phyloP scores from a whole-genome alignment of 2,797 vertebrate genomes.

The Aphelocoma californica region DNA sequence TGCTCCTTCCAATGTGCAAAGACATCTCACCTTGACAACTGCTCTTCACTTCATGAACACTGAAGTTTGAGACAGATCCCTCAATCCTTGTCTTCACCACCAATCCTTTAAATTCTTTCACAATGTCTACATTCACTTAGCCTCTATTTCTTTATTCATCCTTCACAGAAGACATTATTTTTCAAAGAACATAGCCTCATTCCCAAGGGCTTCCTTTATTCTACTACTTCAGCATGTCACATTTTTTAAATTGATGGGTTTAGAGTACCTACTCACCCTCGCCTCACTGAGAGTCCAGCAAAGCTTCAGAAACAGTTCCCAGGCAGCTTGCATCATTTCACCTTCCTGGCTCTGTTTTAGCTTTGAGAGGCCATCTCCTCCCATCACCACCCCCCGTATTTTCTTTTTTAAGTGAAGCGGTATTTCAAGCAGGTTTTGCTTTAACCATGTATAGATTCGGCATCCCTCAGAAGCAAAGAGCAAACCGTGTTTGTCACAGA shows the following conservation, averaged over 20 bases:
- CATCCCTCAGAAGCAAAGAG: neutral
- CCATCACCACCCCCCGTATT: fast-evolving
- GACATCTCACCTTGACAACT: neutral
- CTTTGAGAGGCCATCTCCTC: neutral
- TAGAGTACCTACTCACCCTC: neutral
- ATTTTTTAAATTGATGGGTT: neutral
- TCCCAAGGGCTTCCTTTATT: neutral
- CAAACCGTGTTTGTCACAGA: neutral
- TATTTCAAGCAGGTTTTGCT: neutral
- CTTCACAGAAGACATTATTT: neutral
- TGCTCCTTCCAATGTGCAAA: neutral
- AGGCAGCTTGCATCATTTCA: neutral
- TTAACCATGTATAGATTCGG: neutral
- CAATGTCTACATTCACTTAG: neutral
- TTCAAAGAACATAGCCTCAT: neutral
- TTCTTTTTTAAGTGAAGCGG: neutral
- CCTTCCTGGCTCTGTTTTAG: neutral
- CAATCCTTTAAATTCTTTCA: neutral
- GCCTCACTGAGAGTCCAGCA: neutral
- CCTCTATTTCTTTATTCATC: neutral
- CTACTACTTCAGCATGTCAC: neutral
- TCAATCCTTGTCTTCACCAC: neutral
- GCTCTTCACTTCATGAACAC: neutral
- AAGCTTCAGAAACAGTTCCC: neutral
- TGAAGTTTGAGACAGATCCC: neutral